Evolutionary conservation across 2,888 invertebrate species (phyloP).

Genomic region (Agriotes lineatus): DNA sequence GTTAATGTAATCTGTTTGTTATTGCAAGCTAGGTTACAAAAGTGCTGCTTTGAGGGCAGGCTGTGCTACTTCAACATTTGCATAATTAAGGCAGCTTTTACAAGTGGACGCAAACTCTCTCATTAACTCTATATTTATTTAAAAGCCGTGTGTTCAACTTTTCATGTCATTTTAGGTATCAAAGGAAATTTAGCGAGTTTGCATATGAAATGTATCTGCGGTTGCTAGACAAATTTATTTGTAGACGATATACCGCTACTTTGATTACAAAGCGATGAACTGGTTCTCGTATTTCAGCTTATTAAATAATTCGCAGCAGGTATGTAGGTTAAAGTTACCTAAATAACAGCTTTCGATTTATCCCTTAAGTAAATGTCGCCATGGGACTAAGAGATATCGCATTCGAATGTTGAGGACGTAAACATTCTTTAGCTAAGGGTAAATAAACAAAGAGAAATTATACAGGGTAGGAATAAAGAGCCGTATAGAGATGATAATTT

Average conservation of each 20-base stretch:
- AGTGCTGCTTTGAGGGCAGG: not conserved
- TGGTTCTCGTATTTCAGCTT: not conserved
- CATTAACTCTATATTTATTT: slow-evolving; percentile 21
- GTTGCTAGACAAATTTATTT: not conserved
- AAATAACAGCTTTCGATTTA: too few relatives aligned
- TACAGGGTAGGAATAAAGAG: too few relatives aligned
- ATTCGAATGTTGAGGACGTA: too few relatives aligned
- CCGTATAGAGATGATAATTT: too few relatives aligned
- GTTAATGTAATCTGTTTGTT: not conserved
- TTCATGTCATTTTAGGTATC: slow-evolving; percentile 8
- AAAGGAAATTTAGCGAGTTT: slow-evolving; percentile 17
- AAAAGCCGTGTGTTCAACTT: slow-evolving; percentile 19
- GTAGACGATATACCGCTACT: not conserved
- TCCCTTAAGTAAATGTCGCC: too few relatives aligned
- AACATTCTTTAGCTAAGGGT: too few relatives aligned
- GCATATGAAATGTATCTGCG: slow-evolving; percentile 1
- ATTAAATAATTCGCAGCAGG: too few relatives aligned
- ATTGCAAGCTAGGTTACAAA: not conserved
- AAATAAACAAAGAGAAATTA: too few relatives aligned
- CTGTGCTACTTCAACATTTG: slow-evolving; percentile 8
- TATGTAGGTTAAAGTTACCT: too few relatives aligned
- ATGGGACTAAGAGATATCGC: too few relatives aligned
- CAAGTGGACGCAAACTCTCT: slow-evolving; percentile 14
- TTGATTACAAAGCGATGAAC: slow-evolving; percentile 9
- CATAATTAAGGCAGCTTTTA: slow-evolving; percentile 27